Evolutionary conservation across 2,888 invertebrate genomes (phyloP), one percentile per base, ranked within the genome.

Genomic region (Hirtodrosophila trivittata): DNA sequence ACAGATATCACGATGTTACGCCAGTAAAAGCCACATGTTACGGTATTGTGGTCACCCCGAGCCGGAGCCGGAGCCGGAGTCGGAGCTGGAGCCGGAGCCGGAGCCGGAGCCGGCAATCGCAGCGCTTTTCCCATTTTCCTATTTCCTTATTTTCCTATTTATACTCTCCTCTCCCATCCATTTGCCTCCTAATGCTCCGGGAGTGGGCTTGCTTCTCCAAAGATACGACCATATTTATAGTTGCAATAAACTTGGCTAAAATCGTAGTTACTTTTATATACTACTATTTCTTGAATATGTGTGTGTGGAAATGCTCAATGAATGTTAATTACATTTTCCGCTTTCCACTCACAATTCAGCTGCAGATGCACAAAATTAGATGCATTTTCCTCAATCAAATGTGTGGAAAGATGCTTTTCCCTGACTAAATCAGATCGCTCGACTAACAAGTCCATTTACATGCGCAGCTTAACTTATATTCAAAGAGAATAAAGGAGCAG

Each of bases 1-100:
- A 54, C 52, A 56, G 75, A 75, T 72, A 70, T 75, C 70, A 66
- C 65, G 57, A 50, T 74, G 49, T 57, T 45, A 45, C 63, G 56
- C 60, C 75, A 82, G 69, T 82, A 68, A 82, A 82, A 52, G 63
- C 77, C 81, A 78, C 83, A 77, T 77, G 77, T 72, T 69, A 69
- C 66, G 70, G 63, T 47, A 62, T 73, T 75, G 75, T 71, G 75
- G 63, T 58, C 56, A 64, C 60, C 62, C 58, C 21, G 26, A 41
- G 35, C 47, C 74, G 51, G 39, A n/a, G n/a, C n/a, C n/a, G n/a
- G n/a, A n/a, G n/a, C n/a, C n/a, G n/a, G n/a, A n/a, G n/a, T n/a
- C n/a, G n/a, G n/a, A n/a, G n/a, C n/a, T n/a, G n/a, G n/a, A n/a
- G n/a, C n/a, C n/a, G n/a, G n/a, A n/a, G n/a, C n/a, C n/a, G n/a